Evolutionary conservation across 2,797 vertebrate species (phyloP).

Genomic region (Oophaga sylvatica): DNA sequence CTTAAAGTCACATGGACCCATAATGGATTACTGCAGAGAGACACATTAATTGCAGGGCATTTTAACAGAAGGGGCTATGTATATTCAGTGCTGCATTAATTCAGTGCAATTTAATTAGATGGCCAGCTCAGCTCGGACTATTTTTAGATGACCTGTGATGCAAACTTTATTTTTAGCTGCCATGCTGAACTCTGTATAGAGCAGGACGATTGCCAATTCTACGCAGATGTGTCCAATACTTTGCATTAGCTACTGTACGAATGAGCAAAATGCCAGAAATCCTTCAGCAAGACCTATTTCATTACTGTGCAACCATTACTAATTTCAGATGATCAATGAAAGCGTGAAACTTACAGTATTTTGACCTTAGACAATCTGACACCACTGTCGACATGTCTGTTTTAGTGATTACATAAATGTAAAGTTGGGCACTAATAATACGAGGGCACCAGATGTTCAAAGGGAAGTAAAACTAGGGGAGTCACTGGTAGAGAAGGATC

Average conservation of each 20-base stretch:
- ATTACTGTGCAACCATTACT: neutral
- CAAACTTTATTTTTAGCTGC: constrained; percentile 35
- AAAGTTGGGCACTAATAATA: no score
- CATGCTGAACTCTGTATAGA: constrained; percentile 34
- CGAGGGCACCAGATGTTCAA: no score
- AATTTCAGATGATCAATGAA: neutral
- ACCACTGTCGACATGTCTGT: neutral
- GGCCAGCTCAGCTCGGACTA: constrained; percentile 49
- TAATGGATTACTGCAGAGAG: constrained; percentile 36
- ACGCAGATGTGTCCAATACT: constrained; percentile 20
- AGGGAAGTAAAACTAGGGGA: no score
- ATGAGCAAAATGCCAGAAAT: neutral
- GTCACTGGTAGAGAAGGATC: no score
- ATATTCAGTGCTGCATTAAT: constrained; percentile 43
- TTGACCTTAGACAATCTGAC: neutral
- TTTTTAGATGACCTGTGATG: constrained; percentile 58
- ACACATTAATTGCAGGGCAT: constrained; percentile 27
- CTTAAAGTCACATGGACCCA: neutral
- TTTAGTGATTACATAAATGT: neutral
- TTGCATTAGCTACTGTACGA: neutral
- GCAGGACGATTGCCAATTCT: constrained; percentile 22
- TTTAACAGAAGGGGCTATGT: constrained; percentile 34
- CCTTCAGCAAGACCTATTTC: neutral
- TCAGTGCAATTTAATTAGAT: constrained; percentile 52
- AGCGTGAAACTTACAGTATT: neutral